Base-by-base conservation (phyloP, 2,888 invertebrate species). In the Rotaria sp. region DNA sequence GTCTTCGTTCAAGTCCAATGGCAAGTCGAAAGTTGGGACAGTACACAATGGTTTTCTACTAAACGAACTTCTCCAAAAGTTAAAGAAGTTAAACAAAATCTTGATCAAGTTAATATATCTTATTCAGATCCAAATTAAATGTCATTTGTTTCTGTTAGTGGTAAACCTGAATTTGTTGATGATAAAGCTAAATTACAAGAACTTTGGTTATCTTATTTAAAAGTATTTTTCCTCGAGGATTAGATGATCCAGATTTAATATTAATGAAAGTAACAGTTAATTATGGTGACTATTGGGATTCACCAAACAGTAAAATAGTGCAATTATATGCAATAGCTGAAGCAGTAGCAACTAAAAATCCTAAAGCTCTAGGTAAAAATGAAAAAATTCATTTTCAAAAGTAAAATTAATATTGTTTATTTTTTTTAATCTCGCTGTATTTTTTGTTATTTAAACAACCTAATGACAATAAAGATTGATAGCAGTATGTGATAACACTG, bases 271-370 rank as follows among this genome's bases (percentile, higher is more conserved):
- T 75, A 38, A 75, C 41, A 18, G 75, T 21, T 24, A 41, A 75
- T 41, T 75, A 75, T 75, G 41, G 38, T 24, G 75, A 75, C 41
- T 75, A 75, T 75, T 75, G 75, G 75, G 38, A 75, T 75, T 21
- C 38, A 41, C 38, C 41, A 75, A 41, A 38, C 38, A 75, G 41
- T 41, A 41, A 41, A 75, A 75, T 75, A 41, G 13, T 41, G 3
- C 41, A 41, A 41, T 38, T 41, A 21, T 75, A 75, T 75, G 41
- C 38, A 24, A 24, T 75, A 41, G 26, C 41, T 7, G 41, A 75
- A 75, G 41, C 41, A 24, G 38, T 21, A 24, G 41, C 15, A 10
- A 75, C 41, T 2, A 41, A 41, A 26, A 41, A 75, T 75, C 24
- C 75, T 21, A 75, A 41, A 26, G 26, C 21, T 18, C 21, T 75